phyloP scores from a whole-genome alignment of 2,113 vertebrate genomes.

The Anarrhichthys ocellatus region DNA sequence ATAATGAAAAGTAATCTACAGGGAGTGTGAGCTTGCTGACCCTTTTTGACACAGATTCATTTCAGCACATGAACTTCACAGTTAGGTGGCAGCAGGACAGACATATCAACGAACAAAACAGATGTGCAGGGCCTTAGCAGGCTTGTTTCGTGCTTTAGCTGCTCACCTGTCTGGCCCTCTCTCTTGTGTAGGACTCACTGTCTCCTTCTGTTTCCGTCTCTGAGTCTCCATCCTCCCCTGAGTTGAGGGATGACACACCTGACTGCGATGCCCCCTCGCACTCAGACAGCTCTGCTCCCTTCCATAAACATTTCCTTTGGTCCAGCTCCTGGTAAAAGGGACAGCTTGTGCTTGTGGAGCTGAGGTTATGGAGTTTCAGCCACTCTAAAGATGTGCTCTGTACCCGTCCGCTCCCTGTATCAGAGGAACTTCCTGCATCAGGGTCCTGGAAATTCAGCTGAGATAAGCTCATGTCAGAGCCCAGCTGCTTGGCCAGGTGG shows the following conservation, averaged over 20 bases:
- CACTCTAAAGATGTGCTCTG: constrained; percentile 80
- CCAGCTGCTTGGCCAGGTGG: constrained; percentile 85
- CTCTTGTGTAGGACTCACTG: constrained; percentile 89
- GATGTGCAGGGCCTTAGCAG: not conserved
- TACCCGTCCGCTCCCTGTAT: constrained; percentile 66
- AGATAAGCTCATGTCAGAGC: constrained; percentile 78
- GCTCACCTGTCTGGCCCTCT: constrained; percentile 92
- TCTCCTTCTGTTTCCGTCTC: constrained; percentile 94
- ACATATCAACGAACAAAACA: not conserved
- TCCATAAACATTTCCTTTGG: constrained; percentile 60
- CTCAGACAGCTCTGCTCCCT: constrained; percentile 76
- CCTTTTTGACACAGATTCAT: not conserved
- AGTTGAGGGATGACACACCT: constrained; percentile 87
- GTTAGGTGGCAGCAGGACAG: not conserved
- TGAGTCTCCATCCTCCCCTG: constrained; percentile 89
- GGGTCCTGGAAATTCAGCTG: constrained; percentile 22
- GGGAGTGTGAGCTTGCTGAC: constrained; percentile 5
- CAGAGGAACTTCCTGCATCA: constrained; percentile 11
- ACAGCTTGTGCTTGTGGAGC: constrained; percentile 81
- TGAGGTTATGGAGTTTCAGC: constrained; percentile 79
- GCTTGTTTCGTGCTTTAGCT: not conserved
- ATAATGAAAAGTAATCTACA: constrained; percentile 5
- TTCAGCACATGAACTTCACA: constrained; percentile 22
- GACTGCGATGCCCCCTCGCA: constrained; percentile 80
- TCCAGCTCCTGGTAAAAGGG: constrained; percentile 87